Base-by-base conservation (phyloP, 2,888 invertebrate species). In the Orchesella flavescens region DNA sequence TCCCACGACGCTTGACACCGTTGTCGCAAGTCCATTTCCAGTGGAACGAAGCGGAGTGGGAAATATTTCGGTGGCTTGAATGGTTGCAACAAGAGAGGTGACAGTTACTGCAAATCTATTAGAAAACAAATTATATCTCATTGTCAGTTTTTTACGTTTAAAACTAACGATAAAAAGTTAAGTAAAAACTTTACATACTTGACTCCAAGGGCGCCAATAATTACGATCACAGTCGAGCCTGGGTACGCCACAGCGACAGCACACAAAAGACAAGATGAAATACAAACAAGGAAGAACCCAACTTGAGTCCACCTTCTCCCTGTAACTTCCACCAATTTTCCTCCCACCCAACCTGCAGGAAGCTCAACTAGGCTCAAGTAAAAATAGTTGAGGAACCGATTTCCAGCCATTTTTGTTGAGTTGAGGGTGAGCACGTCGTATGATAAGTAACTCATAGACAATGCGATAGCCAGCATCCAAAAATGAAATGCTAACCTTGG, bases 41-140 rank as follows among this genome's bases (percentile, higher is more conserved):
- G 93, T 92, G 88, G 93, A 93, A 24, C 94, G 90, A 49, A 94
- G 90, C 87, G 93, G 93, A 0, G 94, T 94, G n/a, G 94, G 94
- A 89, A 93, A 94, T 24, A 93, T 91, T 90, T 94, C 94, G 0
- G 87, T 84, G 1, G 85, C 86, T 74, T 84, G 84, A 4, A 90
- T 88, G 92, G 92, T 55, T 7, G 92, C 92, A 21, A 92, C 91
- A 87, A 93, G 93, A 89, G 92, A 93, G 7, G 92, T 91, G 23
- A 93, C 88, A 1, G 92, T 92, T 73, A 92, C 76, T 9, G 86
- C 72, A 68, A 87, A 86, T 74, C 86, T 85, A 34, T 34, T 34
- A 7, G 7, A 59, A 7, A 24, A 63, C 2, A 10, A 76, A 49
- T n/a, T n/a, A n/a, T n/a, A n/a, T n/a, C n/a, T n/a, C n/a, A n/a